Base-by-base conservation (phyloP, 2,888 invertebrate species). In the Eupithecia tripunctaria region DNA sequence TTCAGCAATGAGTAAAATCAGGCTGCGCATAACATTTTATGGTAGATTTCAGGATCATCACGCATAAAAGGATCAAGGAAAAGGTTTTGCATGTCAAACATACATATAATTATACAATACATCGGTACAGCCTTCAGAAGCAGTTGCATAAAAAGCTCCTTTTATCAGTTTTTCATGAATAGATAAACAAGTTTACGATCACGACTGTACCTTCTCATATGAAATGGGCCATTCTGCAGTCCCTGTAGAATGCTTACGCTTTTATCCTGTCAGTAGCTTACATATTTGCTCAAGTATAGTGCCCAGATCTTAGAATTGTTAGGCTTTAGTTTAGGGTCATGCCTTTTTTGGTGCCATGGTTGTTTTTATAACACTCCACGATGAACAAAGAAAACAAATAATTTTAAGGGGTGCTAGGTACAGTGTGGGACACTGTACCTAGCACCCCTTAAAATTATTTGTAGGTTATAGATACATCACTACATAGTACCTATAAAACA, bases 251-350 rank as follows among this genome's bases (percentile, higher is more conserved):
- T 85, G 82, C 81, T 80, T 82, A 79, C 81, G 83, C 86, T 84
- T 88, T 89, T 88, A 86, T 86, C 80, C 85, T 89, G 88, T 88
- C 87, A 85, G 82, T 83, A 79, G 82, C 82, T 84, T 85, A 75
- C 47, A 71, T 72, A 85, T 84, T 85, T 82, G 80, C 84, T 82
- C 81, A 82, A 69, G 66, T 68, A 62, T 71, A 67, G 65, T 71
- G 60, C 59, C 62, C 27, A 41, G 32, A 56, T 51, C 41, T 43
- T 60, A 59, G 60, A 41, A 38, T 64, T 64, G n/a, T 63, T 18
- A 63, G 27, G 36, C 63, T 63, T 63, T n/a, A 64, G n/a, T 60
- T 29, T 60, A 67, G 12, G 25, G 62, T 63, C 62, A 36, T n/a
- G 12, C 62, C 62, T n/a, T 36, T 63, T 63, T 32, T 32, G 29